Conservation (phyloP, 2,113 vertebrate genomes). For the Pollachius pollachius region DNA sequence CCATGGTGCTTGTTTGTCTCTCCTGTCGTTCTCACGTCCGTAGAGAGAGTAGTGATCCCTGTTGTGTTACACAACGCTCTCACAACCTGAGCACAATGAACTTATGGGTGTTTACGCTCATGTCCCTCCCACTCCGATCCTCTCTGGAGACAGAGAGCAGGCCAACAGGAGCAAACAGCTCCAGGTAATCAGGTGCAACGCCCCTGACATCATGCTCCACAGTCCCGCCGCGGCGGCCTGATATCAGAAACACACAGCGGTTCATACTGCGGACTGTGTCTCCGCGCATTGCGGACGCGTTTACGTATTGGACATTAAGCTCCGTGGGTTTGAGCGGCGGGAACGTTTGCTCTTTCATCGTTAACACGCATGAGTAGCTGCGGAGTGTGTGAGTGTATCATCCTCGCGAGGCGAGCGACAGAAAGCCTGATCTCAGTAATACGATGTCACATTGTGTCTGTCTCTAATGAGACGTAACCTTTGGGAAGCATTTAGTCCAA, state of each 20-base stretch:
- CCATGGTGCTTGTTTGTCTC: not conserved
- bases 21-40: not conserved
- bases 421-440: conserved; percentile 62
- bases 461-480: conserved; percentile 22
- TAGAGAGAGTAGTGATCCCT: not conserved
- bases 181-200: not conserved
- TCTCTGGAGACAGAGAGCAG: not conserved
- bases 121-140: not conserved
- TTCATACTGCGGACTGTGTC: conserved; percentile 46
- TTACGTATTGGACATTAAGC: conserved; percentile 49
- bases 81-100: not conserved
- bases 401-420: conserved; percentile 66
- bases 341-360: conserved; percentile 35
- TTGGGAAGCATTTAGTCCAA: conserved; percentile 24
- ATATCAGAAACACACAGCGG: conserved; percentile 14
- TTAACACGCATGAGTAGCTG: conserved; percentile 53
- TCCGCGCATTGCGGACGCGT: conserved; percentile 40
- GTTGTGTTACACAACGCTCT: not conserved
- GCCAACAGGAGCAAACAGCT: not conserved
- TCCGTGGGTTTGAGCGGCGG: conserved; percentile 43
- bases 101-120: not conserved
- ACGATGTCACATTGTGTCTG: conserved; percentile 43
- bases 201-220: not conserved
- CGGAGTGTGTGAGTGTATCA: conserved; percentile 37
- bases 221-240: conserved; percentile 12